Evolutionary conservation across 2,888 invertebrate species (phyloP), one percentile per base, ranked within the genome.

Genomic region (Cosmorhoe ocellata): DNA sequence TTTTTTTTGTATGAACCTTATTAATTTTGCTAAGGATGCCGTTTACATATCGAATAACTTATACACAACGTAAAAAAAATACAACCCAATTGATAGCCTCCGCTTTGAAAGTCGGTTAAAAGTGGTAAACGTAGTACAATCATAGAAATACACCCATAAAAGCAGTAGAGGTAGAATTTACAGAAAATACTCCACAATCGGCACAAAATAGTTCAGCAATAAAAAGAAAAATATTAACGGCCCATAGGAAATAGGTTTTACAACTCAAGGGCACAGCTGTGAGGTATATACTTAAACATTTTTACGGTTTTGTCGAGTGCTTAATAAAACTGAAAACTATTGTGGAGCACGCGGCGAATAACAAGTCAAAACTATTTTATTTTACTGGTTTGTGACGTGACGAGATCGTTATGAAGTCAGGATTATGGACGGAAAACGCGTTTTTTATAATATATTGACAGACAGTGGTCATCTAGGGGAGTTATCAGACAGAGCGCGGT

Each of bases 251-350:
- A 51, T 46, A 51, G 41, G 41, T 41, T 51, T 38, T 37, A 36
- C 36, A 45, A 48, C 48, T 48, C 57, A 58, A 58, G 58, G 58
- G 46, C 57, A 22, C 43, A 34, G 39, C 42, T 33, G 41, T 32
- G 24, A 10, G 42, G 38, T 38, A 32, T 7, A 32, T 41, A 51
- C 50, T 50, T 45, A 41, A 37, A 51, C 44, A 37, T 37, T 51
- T 24, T 33, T 52, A 50, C 39, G 30, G 33, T 31, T 43, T 36
- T 10, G 42, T 36, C 22, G 30, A 46, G 51, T 46, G 57, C 44
- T 53, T 44, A 51, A 53, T 44, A 50, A 50, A 47, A 44, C 31
- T 41, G 28, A 14, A 18, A 48, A 58, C 39, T 42, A 54, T 34
- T 12, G 50, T 44, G 37, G 43, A 48, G 34, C 57, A 54, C 51